Base-by-base conservation (phyloP, 2,113 vertebrate genomes). In the Panthera uncia region DNA sequence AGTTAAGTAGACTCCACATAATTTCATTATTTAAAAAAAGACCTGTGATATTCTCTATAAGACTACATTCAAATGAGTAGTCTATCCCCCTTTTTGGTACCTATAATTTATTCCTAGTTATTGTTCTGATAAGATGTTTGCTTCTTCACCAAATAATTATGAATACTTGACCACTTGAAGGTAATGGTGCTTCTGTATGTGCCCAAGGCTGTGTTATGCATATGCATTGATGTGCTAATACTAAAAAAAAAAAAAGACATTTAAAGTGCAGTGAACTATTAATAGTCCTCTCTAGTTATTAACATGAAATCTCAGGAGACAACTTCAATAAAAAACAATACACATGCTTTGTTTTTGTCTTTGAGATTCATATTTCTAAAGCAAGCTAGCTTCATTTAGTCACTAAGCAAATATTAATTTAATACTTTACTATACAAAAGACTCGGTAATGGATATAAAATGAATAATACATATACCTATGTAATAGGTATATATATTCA, bases 101-200 rank as follows among this genome's bases (percentile, higher is more conserved):
- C 4, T 96, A 45, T 97, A 73, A 78, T 97, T 97, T 93, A 97
- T 96, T 50, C 41, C 23, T 73, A 80, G 31, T 94, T 97, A 80
- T 95, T 57, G 21, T 91, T 91, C 97, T 78, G 90, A 71, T 96
- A 88, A 94, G 29, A 50, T 68, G 96, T 88, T 85, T 33, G 66
- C 79, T 87, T 97, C 38, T 97, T 74, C 95, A 85, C 68, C 94
- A 89, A 33, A 0, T 91, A 89, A 97, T 95, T 95, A 86, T 88
- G 76, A 98, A 71, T 97, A 96, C 74, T 97, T 97, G 94, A 74
- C 52, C 93, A n/a, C 4, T 81, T 95, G 73, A 85, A 95, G 96
- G 13, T 91, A 41, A 55, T 61, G 71, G 27, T 81, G 84, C 31
- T 96, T 89, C 36, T 92, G 9, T 69, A 92, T 19, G 66, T 74